Base-by-base conservation (phyloP, 92 coral and sea anemone genomes). In the Muricea muricata region DNA sequence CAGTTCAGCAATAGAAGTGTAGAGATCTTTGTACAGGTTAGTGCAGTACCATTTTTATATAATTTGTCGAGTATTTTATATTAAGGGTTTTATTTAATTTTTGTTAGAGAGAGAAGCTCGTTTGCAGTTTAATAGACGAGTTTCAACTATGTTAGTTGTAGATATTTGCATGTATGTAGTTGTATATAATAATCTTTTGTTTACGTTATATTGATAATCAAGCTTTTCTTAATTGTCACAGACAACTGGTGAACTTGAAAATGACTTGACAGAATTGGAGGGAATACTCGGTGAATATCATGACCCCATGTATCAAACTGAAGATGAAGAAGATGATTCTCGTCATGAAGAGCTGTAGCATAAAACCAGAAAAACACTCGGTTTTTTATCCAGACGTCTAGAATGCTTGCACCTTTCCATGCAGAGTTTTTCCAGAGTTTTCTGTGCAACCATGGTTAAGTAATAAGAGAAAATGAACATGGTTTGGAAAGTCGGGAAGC, bases 271-370 rank as follows among this genome's bases (percentile, higher is more conserved):
- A 5, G 83, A 78, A 71, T 63, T 78, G 46, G 83, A 78, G 58
- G 83, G 83, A 78, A 58, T 78, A 20, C 32, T 78, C 28, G 83
- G 83, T 6, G 83, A 78, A 57, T 78, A 56, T 37, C 71, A 78
- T 37, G 71, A 78, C 17, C 83, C 83, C 8, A 56, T 78, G 46
- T 78, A 78, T 63, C 70, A 63, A 15, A 63, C 30, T 3, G 70
- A 63, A 24, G 37, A 63, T 32, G 37, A 63, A 21, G 71, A 37
- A 25, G 18, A 74, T 6, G 6, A 25, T 14, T 1, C 28, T 21
- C 72, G 47, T 47, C 31, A 70, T 21, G 48, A 70, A 39, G 76
- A 34, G 10, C 14, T 33, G 76, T 34, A 70, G 21, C 10, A 30
- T 32, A 29, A 5, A 28, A 29, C 21, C 28, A 55, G 5, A 12